Base-by-base conservation (phyloP, 2,797 vertebrate genomes). In the Tragopan temminckii region DNA sequence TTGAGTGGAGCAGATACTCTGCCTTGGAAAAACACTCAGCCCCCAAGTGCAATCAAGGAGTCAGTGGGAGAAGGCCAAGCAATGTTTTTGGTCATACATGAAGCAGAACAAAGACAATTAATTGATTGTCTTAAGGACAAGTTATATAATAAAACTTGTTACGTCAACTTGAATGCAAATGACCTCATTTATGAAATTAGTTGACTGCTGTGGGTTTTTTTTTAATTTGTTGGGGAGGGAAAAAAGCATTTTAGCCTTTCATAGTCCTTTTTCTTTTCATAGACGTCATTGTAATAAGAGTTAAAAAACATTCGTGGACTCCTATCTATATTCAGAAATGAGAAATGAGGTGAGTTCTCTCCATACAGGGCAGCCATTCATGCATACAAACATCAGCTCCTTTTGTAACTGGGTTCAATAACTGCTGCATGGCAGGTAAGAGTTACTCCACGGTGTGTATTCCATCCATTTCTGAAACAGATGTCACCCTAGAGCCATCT, bases 1-100 rank as follows among this genome's bases (percentile, higher is more conserved):
- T 85, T 61, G 61, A 27, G 12, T 62, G 18, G 36, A 86, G 18
- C 11, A 77, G 27, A 4, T 57, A 53, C 2, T 8, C 27, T 81
- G 29, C 5, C 33, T 84, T 57, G 16, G 43, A 84, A 21, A 76
- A 33, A 16, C 38, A 9, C 19, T 5, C 2, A 17, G 13, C 6
- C 5, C 33, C 11, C 14, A 1, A 13, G 1, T 55, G 40, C 20
- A 25, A 52, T 9, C 21, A 69, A 43, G 2, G 2, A 31, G 14
- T 20, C 9, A 48, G 38, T 0, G 0, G 5, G 8, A 67, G 29
- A 46, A 90, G 52, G 27, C 7, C 5, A 76, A 69, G 18, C 45
- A 5, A 2, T 2, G 2, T 68, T 58, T 5, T 80, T 68, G 24
- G 8, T 57, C 0, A 0, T 48, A 74, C 7, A 72, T 82, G 20